Evolutionary conservation across 2,797 vertebrate genomes (phyloP), one percentile per base, ranked within the genome.

Genomic region (Borostomias antarcticus): DNA sequence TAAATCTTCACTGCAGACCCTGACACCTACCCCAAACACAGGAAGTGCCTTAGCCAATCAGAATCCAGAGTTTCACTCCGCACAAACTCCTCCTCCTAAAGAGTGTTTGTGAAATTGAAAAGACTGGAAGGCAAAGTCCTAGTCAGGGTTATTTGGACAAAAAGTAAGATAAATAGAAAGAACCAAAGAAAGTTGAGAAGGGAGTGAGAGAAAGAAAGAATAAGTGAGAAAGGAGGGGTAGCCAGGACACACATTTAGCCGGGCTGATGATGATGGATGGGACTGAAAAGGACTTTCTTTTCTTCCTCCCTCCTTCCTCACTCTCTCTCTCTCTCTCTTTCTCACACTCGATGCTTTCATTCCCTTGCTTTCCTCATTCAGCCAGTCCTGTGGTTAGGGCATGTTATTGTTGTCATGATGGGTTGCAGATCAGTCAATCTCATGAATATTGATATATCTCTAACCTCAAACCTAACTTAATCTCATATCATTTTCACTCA

Each of bases 1-100:
- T 89, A 85, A 85, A 88, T 90, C 89, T 88, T 81, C 74, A 50
- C 73, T n/a, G 69, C 50, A 29, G 29, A 50, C 69, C 62, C 75
- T 82, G 86, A 86, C 86, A 85, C 81, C 70, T 62, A 60, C 67
- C 76, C 82, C 84, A 77, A 66, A 80, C 83, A 72, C 83, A 82
- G 79, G 77, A 81, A 84, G 81, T 70, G 68, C 73, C 69, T 52
- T 4, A 30, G 78, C 71, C 76, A 59, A 63, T 77, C 23, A 13
- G 58, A 58, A 64, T 25, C 48, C 66, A 73, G 64, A 61, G 64
- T 45, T 7, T 8, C 71, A 53, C 57, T 56, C 48, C 74, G 77
- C 74, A 52, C 66, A 72, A 70, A 82, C 69, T 70, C 77, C 72
- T 35, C 64, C 59, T 68, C 68, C 66, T 68, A 58, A 71, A 81